Conservation (phyloP, 2,113 vertebrate genomes). For the Scolopax mira region DNA sequence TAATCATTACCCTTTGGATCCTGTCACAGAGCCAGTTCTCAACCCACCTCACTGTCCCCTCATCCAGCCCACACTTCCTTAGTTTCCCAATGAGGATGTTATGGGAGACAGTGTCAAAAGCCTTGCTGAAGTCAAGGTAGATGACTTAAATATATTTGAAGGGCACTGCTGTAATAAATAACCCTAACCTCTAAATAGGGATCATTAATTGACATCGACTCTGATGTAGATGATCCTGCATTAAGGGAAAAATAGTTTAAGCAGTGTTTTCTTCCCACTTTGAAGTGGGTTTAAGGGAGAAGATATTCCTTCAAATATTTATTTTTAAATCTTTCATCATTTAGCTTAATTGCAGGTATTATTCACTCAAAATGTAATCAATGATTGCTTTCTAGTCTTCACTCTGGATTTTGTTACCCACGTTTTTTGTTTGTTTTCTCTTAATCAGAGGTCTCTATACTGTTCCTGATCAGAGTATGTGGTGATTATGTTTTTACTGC, state of each 20-base stretch:
- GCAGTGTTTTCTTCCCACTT: conserved; percentile 52
- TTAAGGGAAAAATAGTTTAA: conserved; percentile 33
- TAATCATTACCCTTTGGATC: too few species aligned
- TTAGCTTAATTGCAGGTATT: conserved; percentile 28
- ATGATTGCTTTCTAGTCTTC: not conserved
- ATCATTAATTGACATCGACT: not conserved
- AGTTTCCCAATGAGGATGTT: too few species aligned
- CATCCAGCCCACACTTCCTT: too few species aligned
- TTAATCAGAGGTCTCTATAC: not conserved
- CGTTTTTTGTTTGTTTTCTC: not conserved
- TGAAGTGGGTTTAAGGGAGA: conserved; percentile 28
- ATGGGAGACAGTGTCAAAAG: too few species aligned
- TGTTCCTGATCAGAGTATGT: not conserved
- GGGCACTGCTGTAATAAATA: not conserved
- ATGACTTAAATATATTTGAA: not conserved
- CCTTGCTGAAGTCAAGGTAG: too few species aligned
- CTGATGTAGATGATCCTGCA: conserved; percentile 40
- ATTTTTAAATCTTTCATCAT: conserved; percentile 38
- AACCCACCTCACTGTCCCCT: too few species aligned
- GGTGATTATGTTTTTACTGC: not conserved
- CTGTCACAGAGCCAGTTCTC: too few species aligned
- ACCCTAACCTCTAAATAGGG: not conserved
- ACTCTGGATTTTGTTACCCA: not conserved
- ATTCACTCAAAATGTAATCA: not conserved
- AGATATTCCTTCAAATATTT: conserved; percentile 7